Conservation (phyloP, 2,888 invertebrate species). For the Dryomyza anilis region DNA sequence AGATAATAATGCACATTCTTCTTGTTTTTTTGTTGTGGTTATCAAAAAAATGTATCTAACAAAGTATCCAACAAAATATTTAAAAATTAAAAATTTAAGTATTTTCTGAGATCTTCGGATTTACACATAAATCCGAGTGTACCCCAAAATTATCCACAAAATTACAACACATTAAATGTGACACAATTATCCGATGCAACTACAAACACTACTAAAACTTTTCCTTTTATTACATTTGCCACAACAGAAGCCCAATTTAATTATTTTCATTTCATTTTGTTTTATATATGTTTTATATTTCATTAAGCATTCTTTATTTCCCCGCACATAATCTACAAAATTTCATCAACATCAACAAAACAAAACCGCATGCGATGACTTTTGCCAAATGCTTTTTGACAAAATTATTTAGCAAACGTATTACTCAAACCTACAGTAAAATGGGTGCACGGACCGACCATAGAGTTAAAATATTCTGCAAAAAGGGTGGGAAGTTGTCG, state of each 20-base stretch:
- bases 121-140: no score
- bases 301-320: conserved; percentile 19
- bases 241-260: no score
- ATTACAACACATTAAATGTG: not conserved
- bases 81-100: no score
- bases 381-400: conserved; percentile 10
- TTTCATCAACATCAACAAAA: not conserved
- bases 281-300: conserved; percentile 14
- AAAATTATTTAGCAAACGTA: conserved; percentile 19
- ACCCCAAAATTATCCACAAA: no score
- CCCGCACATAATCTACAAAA: conserved; percentile 20
- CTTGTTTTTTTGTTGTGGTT: no score
- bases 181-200: not conserved
- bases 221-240: no score
- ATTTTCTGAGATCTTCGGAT: no score
- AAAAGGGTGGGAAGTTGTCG: not conserved
- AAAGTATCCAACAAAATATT: no score
- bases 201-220: no score
- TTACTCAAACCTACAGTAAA: not conserved
- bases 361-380: not conserved
- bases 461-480: not conserved
- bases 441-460: not conserved
- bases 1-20: no score
- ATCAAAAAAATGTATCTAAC: no score
- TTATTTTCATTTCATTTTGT: conserved; percentile 24